Percentiles rank a stretch among this genome's conserved stretches.
phyloP scores from a whole-genome alignment of 2,888 invertebrate genomes.

The Zelleria hepariella region DNA sequence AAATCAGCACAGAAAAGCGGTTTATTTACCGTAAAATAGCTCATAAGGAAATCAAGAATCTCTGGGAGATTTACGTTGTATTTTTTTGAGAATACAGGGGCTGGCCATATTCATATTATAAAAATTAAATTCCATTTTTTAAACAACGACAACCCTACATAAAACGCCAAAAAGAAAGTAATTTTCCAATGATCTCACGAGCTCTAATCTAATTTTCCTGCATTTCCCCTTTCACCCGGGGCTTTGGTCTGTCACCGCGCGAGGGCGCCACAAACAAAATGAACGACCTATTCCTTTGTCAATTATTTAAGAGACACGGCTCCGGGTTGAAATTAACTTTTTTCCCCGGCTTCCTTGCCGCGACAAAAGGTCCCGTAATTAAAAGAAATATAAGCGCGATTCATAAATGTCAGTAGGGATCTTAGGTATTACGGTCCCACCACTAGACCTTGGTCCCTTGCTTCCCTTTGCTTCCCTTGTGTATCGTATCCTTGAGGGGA shows the following conservation, averaged over 20 bases:
- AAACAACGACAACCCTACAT: too few relatives aligned
- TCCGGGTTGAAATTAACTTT: slow-evolving; percentile 4
- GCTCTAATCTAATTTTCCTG: background rate
- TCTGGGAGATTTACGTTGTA: too few relatives aligned
- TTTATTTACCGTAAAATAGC: too few relatives aligned
- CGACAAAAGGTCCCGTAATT: slow-evolving; percentile 53
- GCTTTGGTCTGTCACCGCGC: background rate
- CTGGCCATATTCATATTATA: too few relatives aligned
- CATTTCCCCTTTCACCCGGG: background rate
- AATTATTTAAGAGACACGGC: slow-evolving; percentile 1
- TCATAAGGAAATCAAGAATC: too few relatives aligned
- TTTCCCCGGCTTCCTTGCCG: slow-evolving; percentile 14
- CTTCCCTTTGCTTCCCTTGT: background rate
- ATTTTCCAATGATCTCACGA: background rate
- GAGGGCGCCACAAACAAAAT: background rate
- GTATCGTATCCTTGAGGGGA: slow-evolving; percentile 1
- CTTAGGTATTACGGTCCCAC: slow-evolving; percentile 48
- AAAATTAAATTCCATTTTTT: too few relatives aligned
- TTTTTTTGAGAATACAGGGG: too few relatives aligned
- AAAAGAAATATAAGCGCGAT: slow-evolving; percentile 70
- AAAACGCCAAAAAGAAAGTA: background rate
- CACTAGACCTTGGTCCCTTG: slow-evolving; percentile 28
- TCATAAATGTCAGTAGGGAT: slow-evolving; percentile 63
- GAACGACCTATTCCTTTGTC: background rate
- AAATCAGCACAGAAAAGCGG: too few relatives aligned